Percentiles rank a stretch among this genome's conserved stretches.
These are phyloP conservation scores for Tursiops truncatus DNA, from an alignment of 2,113 vertebrate genomes.

Conservation along the genomic window DNA sequence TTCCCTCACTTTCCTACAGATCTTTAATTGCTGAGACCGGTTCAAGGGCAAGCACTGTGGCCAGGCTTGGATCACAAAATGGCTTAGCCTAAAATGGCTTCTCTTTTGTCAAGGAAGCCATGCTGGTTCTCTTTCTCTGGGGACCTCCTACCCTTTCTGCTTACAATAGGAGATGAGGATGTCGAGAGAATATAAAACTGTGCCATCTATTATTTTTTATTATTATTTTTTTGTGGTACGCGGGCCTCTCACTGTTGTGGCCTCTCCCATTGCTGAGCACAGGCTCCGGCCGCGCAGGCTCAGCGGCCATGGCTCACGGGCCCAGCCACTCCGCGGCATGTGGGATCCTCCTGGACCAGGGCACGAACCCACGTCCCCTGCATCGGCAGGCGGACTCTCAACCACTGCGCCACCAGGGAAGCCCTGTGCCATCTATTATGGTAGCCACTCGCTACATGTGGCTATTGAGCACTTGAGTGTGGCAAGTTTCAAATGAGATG, in stretches of 20 bases:
- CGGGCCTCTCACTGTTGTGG: too few species aligned
- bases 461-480: background rate
- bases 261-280: too few species aligned
- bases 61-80: background rate
- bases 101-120: background rate
- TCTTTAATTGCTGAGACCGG: background rate
- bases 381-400: too few species aligned
- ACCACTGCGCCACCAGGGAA: too few species aligned
- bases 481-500: background rate
- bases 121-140: background rate
- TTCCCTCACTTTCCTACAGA: background rate
- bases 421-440: background rate
- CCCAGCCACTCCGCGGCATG: too few species aligned
- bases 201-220: background rate
- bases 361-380: too few species aligned
- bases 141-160: background rate
- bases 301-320: too few species aligned
- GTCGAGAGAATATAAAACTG: background rate
- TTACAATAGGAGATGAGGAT: too few species aligned
- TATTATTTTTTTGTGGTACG: too few species aligned
- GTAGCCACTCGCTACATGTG: background rate
- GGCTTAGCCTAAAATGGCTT: background rate
- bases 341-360: too few species aligned
- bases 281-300: too few species aligned
- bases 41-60: background rate